Conservation (phyloP, 2,888 invertebrate species). For the Andrena minutula region DNA sequence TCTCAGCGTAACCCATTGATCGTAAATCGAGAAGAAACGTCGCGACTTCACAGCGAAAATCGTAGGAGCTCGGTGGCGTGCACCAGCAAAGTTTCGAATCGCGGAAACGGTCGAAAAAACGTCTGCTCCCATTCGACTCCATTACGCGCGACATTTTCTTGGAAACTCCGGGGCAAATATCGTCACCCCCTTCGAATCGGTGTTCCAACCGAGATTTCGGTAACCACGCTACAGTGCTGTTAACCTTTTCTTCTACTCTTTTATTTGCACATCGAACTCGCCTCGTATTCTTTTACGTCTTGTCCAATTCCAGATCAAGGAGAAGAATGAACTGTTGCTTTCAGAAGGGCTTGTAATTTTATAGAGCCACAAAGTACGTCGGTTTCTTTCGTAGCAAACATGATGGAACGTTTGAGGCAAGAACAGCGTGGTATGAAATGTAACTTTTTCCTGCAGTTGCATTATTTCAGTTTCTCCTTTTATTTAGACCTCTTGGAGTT, state of each 20-base stretch:
- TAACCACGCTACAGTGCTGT: background rate
- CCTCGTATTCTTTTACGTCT: background rate
- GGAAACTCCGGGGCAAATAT: constrained; percentile 22
- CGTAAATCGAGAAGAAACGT: constrained; percentile 49
- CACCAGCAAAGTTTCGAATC: constrained; percentile 34
- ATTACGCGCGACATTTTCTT: constrained; percentile 25
- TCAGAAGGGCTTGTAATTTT: background rate
- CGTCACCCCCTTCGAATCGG: background rate
- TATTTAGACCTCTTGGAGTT: constrained; percentile 20
- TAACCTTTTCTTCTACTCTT: background rate
- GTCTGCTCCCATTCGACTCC: constrained; percentile 33
- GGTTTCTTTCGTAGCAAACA: constrained; percentile 16
- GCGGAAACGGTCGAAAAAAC: constrained; percentile 21
- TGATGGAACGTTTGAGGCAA: constrained; percentile 24
- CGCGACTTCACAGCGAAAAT: background rate
- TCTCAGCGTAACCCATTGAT: constrained; percentile 48
- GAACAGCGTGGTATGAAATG: constrained; percentile 36
- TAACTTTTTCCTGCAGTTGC: constrained; percentile 45
- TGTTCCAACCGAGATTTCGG: background rate
- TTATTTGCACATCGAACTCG: constrained; percentile 4
- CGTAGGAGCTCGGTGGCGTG: constrained; percentile 1
- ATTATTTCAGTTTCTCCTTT: constrained; percentile 47
- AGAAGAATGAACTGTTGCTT: background rate
- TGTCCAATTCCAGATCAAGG: background rate
- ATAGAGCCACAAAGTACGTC: constrained; percentile 24